Conservation (phyloP, 2,797 vertebrate genomes). For the Leucoraja ocellata region DNA sequence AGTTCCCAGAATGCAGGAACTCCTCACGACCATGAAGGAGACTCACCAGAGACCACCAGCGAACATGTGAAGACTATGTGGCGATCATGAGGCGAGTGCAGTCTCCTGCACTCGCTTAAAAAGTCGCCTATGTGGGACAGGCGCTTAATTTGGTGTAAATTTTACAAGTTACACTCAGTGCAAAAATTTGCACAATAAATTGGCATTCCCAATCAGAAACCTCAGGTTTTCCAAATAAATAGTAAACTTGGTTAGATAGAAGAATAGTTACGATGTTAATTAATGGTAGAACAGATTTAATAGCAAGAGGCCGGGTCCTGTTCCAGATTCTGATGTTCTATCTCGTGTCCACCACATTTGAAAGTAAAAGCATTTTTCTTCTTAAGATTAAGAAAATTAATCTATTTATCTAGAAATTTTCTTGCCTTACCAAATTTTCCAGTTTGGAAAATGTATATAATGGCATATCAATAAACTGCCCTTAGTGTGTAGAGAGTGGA, state of each 20-base stretch:
- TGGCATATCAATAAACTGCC: not conserved
- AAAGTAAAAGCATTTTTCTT: not conserved
- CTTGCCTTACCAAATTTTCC: not conserved
- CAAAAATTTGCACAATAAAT: not conserved
- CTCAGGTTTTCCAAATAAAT: not conserved
- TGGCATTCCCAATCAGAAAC: not conserved
- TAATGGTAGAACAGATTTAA: too few species aligned
- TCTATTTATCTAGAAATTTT: not conserved
- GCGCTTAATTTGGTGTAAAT: not conserved
- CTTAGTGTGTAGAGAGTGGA: too few species aligned
- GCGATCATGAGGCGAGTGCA: too few species aligned
- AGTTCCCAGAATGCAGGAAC: too few species aligned
- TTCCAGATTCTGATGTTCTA: too few species aligned
- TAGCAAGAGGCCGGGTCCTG: too few species aligned
- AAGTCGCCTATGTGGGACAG: too few species aligned
- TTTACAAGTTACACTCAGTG: not conserved
- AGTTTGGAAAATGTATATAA: not conserved
- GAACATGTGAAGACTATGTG: too few species aligned
- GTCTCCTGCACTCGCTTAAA: too few species aligned
- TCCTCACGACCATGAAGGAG: too few species aligned
- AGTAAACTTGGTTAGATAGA: not conserved
- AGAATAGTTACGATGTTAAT: too few species aligned
- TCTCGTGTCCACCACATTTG: not conserved
- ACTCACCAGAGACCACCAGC: too few species aligned
- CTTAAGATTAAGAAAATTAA: not conserved